Percentiles rank a stretch among this genome's conserved stretches.
phyloP scores from a whole-genome alignment of 1,140 invertebrate species.

The Trissolcus basalis region DNA sequence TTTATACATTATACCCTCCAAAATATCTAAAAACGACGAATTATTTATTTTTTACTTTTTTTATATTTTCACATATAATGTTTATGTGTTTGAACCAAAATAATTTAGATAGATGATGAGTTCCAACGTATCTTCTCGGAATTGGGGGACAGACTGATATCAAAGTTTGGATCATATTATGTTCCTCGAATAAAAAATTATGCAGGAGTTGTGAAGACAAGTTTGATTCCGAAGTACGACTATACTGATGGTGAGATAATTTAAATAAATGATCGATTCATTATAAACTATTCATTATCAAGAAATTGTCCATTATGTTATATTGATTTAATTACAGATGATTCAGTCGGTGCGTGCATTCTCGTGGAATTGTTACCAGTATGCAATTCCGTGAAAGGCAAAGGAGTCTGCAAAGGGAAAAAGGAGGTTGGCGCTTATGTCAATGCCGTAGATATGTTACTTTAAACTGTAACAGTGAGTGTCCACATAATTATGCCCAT shows the following conservation, averaged over 20 bases:
- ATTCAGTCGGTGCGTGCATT: conserved; percentile 8
- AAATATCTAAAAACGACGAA: conserved; percentile 16
- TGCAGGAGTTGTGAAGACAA: too few species aligned
- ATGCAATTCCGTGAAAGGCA: conserved; percentile 21
- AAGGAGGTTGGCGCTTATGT: background rate
- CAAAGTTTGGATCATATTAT: too few species aligned
- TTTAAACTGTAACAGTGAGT: conserved; percentile 14
- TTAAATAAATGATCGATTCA: too few species aligned
- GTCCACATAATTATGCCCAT: background rate
- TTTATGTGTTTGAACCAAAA: too few species aligned
- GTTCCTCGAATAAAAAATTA: too few species aligned
- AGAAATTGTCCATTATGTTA: background rate
- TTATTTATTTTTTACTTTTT: too few species aligned
- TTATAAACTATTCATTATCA: too few species aligned
- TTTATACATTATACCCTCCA: conserved; percentile 23
- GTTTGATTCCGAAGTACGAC: too few species aligned
- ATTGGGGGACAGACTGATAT: conserved; percentile 14
- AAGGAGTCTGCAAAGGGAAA: conserved; percentile 2
- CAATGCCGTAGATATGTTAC: background rate
- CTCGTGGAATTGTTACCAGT: conserved; percentile 17
- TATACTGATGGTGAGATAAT: too few species aligned
- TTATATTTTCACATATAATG: too few species aligned
- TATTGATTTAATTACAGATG: conserved; percentile 16
- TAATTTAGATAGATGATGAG: conserved; percentile 28
- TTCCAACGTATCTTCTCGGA: conserved; percentile 1